phyloP scores from a whole-genome alignment of 2,113 vertebrate species.

The Sebastes schlegelii region DNA sequence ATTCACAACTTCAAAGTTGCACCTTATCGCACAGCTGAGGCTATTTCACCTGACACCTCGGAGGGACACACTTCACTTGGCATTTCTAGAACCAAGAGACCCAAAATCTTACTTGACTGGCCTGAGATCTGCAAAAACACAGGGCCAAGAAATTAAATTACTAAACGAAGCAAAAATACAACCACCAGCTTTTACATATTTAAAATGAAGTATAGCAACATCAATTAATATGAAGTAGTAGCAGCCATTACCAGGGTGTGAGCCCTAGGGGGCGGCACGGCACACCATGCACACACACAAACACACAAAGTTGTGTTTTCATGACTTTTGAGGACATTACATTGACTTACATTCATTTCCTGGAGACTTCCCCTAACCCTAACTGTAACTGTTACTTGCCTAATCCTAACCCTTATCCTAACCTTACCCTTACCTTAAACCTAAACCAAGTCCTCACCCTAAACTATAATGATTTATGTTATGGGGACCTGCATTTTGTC shows the following conservation, averaged over 20 bases:
- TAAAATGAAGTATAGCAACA: conserved; percentile 23
- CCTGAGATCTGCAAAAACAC: conserved; percentile 8
- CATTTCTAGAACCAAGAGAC: conserved; percentile 57
- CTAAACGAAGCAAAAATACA: conserved; percentile 19
- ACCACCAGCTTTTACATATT: conserved; percentile 39
- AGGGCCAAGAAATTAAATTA: background rate
- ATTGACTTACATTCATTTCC: too few relatives aligned
- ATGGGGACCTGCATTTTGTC: too few relatives aligned
- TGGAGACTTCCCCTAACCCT: too few relatives aligned
- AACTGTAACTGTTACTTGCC: too few relatives aligned
- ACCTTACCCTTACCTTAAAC: too few relatives aligned
- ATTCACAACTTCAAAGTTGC: conserved; percentile 78
- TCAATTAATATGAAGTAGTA: conserved; percentile 42
- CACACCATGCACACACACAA: background rate
- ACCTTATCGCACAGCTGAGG: conserved; percentile 57
- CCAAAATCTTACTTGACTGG: conserved; percentile 20
- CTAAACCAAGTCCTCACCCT: too few relatives aligned
- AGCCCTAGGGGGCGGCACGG: background rate
- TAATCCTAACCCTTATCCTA: too few relatives aligned
- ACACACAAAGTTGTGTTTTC: background rate
- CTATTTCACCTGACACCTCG: conserved; percentile 52
- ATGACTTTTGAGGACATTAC: too few relatives aligned
- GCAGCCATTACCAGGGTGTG: conserved; percentile 34
- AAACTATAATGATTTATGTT: too few relatives aligned
- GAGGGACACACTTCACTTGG: conserved; percentile 59